These are phyloP conservation scores for Papilio glaucus DNA, from an alignment of 1,140 invertebrate species.

Conservation along the genomic window DNA sequence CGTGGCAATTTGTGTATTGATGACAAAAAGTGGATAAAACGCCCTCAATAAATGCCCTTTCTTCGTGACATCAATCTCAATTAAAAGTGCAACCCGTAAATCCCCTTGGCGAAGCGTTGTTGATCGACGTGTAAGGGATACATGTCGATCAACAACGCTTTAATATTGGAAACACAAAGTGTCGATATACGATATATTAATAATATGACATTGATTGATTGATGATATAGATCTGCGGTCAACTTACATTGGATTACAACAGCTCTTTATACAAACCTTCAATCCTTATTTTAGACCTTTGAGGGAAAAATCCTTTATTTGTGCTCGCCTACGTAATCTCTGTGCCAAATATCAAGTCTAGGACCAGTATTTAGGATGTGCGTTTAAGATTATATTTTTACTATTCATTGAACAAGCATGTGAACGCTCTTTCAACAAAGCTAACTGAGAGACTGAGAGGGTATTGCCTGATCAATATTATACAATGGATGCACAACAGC, in stretches of 20 bases:
- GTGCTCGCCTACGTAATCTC: no score
- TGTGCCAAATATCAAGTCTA: no score
- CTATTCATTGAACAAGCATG: background rate
- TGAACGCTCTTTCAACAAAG: constrained; percentile 11
- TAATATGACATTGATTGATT: no score
- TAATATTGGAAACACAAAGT: constrained; percentile 17
- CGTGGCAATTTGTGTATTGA: background rate
- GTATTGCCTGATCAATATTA: background rate
- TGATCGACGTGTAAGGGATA: constrained; percentile 8
- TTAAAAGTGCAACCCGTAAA: constrained; percentile 20
- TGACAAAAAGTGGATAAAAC: constrained; percentile 7
- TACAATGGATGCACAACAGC: background rate
- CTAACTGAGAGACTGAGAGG: background rate
- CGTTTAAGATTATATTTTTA: background rate
- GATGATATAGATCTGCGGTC: no score
- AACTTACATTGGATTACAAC: no score
- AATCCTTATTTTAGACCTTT: no score
- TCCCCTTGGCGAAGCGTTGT: constrained; percentile 5
- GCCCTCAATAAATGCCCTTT: background rate
- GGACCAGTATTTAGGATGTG: no score
- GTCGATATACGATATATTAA: no score
- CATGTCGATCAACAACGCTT: no score
- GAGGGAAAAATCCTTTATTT: no score
- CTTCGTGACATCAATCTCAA: constrained; percentile 12
- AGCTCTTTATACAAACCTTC: no score